These are phyloP conservation scores for Teleogryllus oceanicus DNA, from an alignment of 2,888 invertebrate species.

Conservation along the genomic window DNA sequence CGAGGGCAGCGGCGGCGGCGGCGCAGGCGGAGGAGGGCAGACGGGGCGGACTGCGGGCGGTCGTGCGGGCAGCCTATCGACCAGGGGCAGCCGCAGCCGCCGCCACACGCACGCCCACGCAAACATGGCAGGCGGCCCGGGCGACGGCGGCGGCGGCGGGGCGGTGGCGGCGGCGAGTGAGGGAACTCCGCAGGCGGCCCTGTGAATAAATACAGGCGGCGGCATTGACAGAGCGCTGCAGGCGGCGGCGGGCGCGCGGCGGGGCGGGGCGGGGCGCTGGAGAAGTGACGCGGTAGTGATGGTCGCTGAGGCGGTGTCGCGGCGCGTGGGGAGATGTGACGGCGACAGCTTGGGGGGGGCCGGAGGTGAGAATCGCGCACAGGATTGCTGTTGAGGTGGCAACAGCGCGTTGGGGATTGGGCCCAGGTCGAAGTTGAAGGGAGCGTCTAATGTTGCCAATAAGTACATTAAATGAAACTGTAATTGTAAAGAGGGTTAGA, in stretches of 20 bases:
- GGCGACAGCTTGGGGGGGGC: too few relatives aligned
- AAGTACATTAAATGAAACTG: too few relatives aligned
- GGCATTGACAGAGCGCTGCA: constrained; percentile 18
- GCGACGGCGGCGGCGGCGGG: background rate
- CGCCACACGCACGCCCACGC: background rate
- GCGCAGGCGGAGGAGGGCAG: background rate
- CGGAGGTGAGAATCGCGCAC: too few relatives aligned
- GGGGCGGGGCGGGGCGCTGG: too few relatives aligned
- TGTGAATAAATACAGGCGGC: background rate
- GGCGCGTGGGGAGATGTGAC: too few relatives aligned
- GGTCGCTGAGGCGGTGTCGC: too few relatives aligned
- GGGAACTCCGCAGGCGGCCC: constrained; percentile 5
- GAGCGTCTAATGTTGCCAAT: too few relatives aligned
- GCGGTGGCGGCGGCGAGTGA: background rate
- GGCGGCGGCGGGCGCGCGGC: background rate
- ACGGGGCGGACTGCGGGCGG: background rate
- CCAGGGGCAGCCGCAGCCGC: background rate
- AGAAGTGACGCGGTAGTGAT: too few relatives aligned
- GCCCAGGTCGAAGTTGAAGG: too few relatives aligned
- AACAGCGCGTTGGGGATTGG: too few relatives aligned
- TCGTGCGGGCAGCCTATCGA: constrained; percentile 18
- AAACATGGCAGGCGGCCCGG: background rate
- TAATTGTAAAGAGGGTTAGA: too few relatives aligned
- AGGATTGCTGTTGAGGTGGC: too few relatives aligned
- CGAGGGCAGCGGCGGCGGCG: background rate